Conservation (phyloP, 2,797 vertebrate genomes). For the Poecilia wingei region DNA sequence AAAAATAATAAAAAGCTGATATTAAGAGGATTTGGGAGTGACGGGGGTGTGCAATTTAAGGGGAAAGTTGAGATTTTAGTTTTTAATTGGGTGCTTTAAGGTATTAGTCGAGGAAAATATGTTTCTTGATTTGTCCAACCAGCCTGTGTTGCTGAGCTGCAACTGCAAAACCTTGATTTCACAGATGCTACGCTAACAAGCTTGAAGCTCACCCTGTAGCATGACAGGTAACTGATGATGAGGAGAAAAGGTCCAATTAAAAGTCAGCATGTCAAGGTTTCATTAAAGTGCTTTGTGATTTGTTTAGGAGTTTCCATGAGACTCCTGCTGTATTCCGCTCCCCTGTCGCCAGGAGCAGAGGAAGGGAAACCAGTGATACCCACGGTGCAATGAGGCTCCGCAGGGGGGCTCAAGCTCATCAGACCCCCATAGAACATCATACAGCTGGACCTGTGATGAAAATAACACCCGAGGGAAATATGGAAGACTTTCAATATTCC, state of each 20-base stretch:
- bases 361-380: slow-evolving; percentile 30
- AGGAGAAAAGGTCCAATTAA: slow-evolving; percentile 54
- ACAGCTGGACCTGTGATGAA: slow-evolving; percentile 36
- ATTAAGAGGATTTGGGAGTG: slow-evolving; percentile 41
- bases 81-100: slow-evolving; percentile 31
- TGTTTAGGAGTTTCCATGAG: slow-evolving; percentile 5
- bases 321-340: slow-evolving; percentile 27
- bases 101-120: slow-evolving; percentile 22
- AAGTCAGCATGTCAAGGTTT: slow-evolving; percentile 46
- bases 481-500: slow-evolving; percentile 37
- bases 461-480: slow-evolving; percentile 55
- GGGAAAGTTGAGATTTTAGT: slow-evolving; percentile 35
- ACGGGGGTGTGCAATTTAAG: slow-evolving; percentile 18
- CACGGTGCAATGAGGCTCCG: slow-evolving; percentile 59
- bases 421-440: slow-evolving; percentile 55
- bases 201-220: slow-evolving; percentile 19
- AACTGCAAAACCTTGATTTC: slow-evolving; percentile 3
- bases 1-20: slow-evolving; percentile 1
- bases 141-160: neutral
- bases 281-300: slow-evolving; percentile 18
- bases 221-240: slow-evolving; percentile 49
- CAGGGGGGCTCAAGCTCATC: slow-evolving; percentile 60
- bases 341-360: slow-evolving; percentile 23
- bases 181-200: slow-evolving; percentile 44
- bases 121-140: slow-evolving; percentile 24